A percentile compares a stretch with the other conserved stretches of the same genome.
Evolutionary conservation across 2,797 vertebrate genomes (phyloP).

Genomic region (Leptodactylus fallax): DNA sequence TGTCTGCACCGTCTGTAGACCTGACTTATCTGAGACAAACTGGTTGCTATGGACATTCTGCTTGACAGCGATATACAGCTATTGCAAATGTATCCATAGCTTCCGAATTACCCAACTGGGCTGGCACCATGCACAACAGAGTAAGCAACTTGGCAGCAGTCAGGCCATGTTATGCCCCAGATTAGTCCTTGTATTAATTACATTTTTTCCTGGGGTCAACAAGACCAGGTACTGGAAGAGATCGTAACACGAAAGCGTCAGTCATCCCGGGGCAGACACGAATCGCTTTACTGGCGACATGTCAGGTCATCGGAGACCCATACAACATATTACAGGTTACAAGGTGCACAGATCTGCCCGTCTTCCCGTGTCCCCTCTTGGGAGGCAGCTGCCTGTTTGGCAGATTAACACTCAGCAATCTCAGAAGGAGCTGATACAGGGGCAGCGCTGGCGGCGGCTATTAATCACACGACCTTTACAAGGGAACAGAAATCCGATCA

Average conservation of each 20-base stretch:
- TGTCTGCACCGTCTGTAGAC: too few relatives aligned
- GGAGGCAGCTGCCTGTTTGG: constrained; percentile 55
- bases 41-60: background rate
- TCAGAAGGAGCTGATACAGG: constrained; percentile 55
- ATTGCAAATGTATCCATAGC: background rate
- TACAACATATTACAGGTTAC: constrained; percentile 44
- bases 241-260: background rate
- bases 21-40: background rate
- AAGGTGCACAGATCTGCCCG: constrained; percentile 28
- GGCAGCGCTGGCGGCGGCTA: constrained; percentile 54
- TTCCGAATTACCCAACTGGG: background rate
- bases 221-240: background rate
- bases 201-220: background rate
- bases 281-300: constrained; percentile 25
- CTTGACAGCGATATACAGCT: background rate
- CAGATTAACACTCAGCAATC: constrained; percentile 63
- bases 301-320: constrained; percentile 32
- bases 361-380: constrained; percentile 36
- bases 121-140: background rate
- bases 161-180: background rate
- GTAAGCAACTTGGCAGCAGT: background rate
- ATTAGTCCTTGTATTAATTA: background rate
- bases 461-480: constrained; percentile 65
- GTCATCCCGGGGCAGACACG: background rate
- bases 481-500: constrained; percentile 65